Evolutionary conservation across 2,888 invertebrate genomes (phyloP), one percentile per base, ranked within the genome.

Genomic region (Aphodius sticticus): DNA sequence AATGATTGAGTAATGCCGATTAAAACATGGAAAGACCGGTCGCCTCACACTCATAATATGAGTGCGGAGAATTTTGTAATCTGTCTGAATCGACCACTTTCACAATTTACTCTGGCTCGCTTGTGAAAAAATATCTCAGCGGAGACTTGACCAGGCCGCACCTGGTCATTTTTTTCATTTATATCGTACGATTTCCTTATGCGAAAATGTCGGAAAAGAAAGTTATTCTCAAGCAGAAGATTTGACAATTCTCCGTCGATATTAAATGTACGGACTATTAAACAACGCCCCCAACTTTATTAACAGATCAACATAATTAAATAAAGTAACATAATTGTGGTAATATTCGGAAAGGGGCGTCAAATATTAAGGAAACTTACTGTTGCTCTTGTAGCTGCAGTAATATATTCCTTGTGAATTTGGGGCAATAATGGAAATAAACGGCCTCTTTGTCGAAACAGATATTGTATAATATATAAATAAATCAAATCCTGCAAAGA

Each of bases 11-110:
- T 53, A 53, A 53, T 53, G 12, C 53, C 53, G 53, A 53, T 3
- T 53, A 53, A 53, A 53, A 53, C 53, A 53, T 53, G 53, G 53
- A 53, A 53, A 53, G 53, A 53, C 53, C 53, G 53, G 53, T 53
- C 53, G 53, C 53, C 53, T 53, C 53, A 53, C 6, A 53, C 53
- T 53, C 53, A 53, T 53, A 53, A 53, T 53, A 53, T 53, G 53
- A 53, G 53, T 12, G 7, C 53, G 53, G 2, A 53, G 53, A 53
- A 53, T 53, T 53, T 53, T 53, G 53, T 53, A 53, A 53, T 53
- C 53, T 53, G 53, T 53, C 53, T 53, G 53, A 53, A 53, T 53
- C 53, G 53, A 12, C 53, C 12, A 53, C 53, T 53, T 53, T 53
- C 53, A 53, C 53, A 53, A 53, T 53, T 53, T 53, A 53, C 53